These are phyloP conservation scores for Saccostrea cuccullata DNA, from an alignment of 1,140 invertebrate species.

Conservation along the genomic window DNA sequence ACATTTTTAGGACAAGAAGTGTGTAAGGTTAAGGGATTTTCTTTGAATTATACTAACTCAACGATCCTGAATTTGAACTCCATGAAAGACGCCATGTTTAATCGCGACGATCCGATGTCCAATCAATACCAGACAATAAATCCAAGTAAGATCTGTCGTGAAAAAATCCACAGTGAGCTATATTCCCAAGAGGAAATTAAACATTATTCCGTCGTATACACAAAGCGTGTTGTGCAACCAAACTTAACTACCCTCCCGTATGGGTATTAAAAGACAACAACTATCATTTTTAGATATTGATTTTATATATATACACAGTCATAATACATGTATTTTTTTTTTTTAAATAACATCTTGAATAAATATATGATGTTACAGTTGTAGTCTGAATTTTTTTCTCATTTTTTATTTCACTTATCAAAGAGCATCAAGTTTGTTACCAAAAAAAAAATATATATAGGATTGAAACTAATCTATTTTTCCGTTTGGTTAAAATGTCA, in stretches of 20 bases:
- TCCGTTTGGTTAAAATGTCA: neutral
- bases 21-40: slow-evolving; percentile 59
- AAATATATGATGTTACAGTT: neutral
- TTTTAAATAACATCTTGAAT: neutral
- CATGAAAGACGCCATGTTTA: slow-evolving; percentile 44
- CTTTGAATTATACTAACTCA: slow-evolving; percentile 47
- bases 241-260: slow-evolving; percentile 37
- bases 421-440: neutral
- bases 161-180: slow-evolving; percentile 29
- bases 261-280: slow-evolving; percentile 40
- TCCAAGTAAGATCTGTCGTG: slow-evolving; percentile 39
- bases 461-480: neutral
- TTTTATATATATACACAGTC: neutral
- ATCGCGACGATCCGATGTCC: neutral
- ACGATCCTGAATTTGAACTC: slow-evolving; percentile 48
- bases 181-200: slow-evolving; percentile 44
- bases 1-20: slow-evolving; percentile 40
- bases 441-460: too few species aligned
- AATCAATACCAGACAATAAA: slow-evolving; percentile 17
- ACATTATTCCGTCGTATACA: slow-evolving; percentile 45
- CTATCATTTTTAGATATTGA: slow-evolving; percentile 40
- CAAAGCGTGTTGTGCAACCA: slow-evolving; percentile 35
- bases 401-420: neutral
- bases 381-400: neutral
- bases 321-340: neutral